phyloP scores from a whole-genome alignment of 2,797 vertebrate genomes.

The Centroberyx gerrardi region DNA sequence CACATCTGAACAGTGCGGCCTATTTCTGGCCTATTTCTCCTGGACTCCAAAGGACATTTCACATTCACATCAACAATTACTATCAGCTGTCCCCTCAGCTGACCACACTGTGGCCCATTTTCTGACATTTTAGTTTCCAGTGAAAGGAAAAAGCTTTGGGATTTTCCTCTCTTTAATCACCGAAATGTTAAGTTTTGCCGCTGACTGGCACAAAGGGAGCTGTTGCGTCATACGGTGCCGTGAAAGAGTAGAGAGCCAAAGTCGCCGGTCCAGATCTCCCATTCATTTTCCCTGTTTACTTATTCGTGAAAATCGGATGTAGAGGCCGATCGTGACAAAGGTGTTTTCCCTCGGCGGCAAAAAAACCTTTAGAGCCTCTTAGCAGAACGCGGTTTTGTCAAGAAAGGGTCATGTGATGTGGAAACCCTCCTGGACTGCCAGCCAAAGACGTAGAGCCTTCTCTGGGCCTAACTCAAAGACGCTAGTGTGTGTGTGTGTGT shows the following conservation, averaged over 20 bases:
- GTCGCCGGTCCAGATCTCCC: no score
- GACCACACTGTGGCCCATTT: no score
- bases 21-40: neutral
- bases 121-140: no score
- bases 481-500: slow-evolving; percentile 29
- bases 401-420: slow-evolving; percentile 45
- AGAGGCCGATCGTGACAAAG: slow-evolving; percentile 38
- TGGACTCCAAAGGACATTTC: neutral
- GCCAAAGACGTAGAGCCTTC: slow-evolving; percentile 58
- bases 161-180: slow-evolving; percentile 12
- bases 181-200: neutral
- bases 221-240: no score
- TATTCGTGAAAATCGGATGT: slow-evolving; percentile 27
- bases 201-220: neutral
- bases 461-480: slow-evolving; percentile 52
- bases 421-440: slow-evolving; percentile 56
- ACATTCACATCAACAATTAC: no score
- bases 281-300: neutral
- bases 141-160: neutral
- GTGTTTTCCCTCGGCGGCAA: slow-evolving; percentile 36
- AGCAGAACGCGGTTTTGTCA: slow-evolving; percentile 36
- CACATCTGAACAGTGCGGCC: no score
- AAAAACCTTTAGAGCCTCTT: slow-evolving; percentile 51
- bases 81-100: no score
- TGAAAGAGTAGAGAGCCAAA: neutral